Base-by-base conservation (phyloP, 2,797 vertebrate species). In the Lates japonicus region DNA sequence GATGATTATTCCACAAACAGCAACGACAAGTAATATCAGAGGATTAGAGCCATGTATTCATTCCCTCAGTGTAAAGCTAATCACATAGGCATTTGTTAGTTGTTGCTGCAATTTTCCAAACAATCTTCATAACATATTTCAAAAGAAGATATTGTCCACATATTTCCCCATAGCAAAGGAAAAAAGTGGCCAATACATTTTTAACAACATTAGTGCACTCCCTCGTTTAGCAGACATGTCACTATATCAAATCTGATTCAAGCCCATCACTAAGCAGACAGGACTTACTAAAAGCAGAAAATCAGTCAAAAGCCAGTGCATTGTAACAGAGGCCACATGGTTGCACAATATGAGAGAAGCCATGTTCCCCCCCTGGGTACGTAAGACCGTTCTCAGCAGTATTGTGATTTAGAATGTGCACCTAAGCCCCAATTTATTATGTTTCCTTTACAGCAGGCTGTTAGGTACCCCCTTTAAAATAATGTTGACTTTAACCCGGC, bases 401-500 rank as follows among this genome's bases (percentile, higher is more conserved):
- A 58, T 74, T 85, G 69, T 80, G 68, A 89, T 75, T 87, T 52
- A 83, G 77, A 90, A 79, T 87, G 84, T 91, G 46, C 80, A 89
- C 86, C 89, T 90, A 72, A n/a, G n/a, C n/a, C 93, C 93, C 93
- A 87, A 93, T 94, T 88, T 87, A 93, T 90, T 68, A 83, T 93
- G 89, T 92, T 92, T 87, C 88, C 76, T 82, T 81, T 86, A 84
- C 86, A 78, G 77, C 78, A 71, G 78, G 82, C 88, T 88, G 86
- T 88, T 90, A 92, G 90, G 86, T 91, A 77, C 73, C 76, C 74
- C 42, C 66, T 91, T 92, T 94, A 90, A 93, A 93, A 91, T 88
- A 93, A 87, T 93, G 89, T 93, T 95, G 88, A 92, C 90, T 93
- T 92, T 90, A 93, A 93, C 89, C 87, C 91, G 90, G 94, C 93